Evolutionary conservation across 2,113 vertebrate species (phyloP), one percentile per base, ranked within the genome.

Genomic region (Clarias magur): DNA sequence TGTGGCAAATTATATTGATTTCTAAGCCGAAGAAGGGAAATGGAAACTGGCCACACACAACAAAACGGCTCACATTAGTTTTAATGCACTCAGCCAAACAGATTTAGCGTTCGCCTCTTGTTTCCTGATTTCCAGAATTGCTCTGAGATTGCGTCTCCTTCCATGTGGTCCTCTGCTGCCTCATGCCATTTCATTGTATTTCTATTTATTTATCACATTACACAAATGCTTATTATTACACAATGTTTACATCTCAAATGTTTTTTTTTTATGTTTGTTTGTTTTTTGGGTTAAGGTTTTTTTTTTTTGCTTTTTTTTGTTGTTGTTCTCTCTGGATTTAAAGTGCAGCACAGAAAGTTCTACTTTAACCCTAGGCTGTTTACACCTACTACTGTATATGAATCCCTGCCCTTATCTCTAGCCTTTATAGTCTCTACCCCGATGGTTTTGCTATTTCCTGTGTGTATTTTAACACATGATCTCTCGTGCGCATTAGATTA

Each of bases 1-100:
- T 81, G 84, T 86, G 89, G 91, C 87, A 88, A 91, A 92, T 90
- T 88, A 59, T 82, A 93, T 92, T 87, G 91, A 94, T 93, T 85
- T 86, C 85, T 56, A 53, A 87, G 85, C 60, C 30, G 56, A 82
- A 89, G 88, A 89, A 89, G 89, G 84, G 87, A 91, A 91, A 92
- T 88, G n/a, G 90, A 81, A 63, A 30, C 89, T 60, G 67, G 75
- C 86, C 88, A 86, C 86, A 83, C 30, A 88, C 75, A 85, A 87
- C 75, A 83, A 76, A 82, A 83, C 80, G 83, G 80, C 88, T 86
- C 84, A 48, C 48, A 78, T 89, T 73, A 34, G 83, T 88, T 88
- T 91, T 91, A 90, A 90, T 92, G 90, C 90, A 86, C 21, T 76
- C 85, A 13, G 56, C 80, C 75, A 53, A 80, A 38, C 30, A 63